Conservation (phyloP, 2,113 vertebrate species). For the Dolichallabes microphthalmus region DNA sequence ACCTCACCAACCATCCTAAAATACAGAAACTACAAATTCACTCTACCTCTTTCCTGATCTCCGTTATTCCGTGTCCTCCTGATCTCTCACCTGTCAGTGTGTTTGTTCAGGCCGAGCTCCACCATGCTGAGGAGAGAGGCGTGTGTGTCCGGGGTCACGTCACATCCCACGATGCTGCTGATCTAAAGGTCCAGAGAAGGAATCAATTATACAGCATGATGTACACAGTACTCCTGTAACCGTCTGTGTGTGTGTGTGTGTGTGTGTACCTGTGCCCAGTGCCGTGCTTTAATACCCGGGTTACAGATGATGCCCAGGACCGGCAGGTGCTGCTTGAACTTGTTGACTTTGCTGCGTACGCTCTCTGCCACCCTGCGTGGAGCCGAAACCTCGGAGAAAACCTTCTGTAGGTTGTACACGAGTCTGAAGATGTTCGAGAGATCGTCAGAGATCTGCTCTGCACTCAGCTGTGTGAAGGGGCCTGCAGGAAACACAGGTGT, state of each 20-base stretch:
- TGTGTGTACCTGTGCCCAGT: conserved; percentile 82
- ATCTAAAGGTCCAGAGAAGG: conserved; percentile 69
- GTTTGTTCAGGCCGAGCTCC: conserved; percentile 79
- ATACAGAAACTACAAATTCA: too few relatives aligned
- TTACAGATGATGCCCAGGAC: conserved; percentile 83
- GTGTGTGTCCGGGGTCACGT: conserved; percentile 72
- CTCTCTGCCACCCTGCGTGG: conserved; percentile 77
- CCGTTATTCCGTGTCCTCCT: neutral
- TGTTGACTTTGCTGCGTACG: conserved; percentile 78
- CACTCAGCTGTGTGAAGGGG: conserved; percentile 75
- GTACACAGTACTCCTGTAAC: neutral
- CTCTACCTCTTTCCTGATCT: too few relatives aligned
- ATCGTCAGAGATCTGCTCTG: conserved; percentile 81
- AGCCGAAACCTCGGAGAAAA: conserved; percentile 70
- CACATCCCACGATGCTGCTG: conserved; percentile 75
- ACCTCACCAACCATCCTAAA: too few relatives aligned
- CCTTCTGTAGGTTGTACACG: conserved; percentile 80
- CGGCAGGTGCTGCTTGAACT: conserved; percentile 84
- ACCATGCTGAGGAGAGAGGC: conserved; percentile 80
- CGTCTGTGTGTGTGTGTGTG: conserved; percentile 6
- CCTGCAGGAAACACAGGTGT: conserved; percentile 69
- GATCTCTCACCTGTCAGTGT: conserved; percentile 76
- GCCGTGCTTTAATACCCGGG: conserved; percentile 83
- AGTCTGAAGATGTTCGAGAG: conserved; percentile 82
- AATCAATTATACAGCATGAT: neutral